Evolutionary conservation across 37 sponge, comb jelly and placozoan species (phyloP), one percentile per base, ranked within the genome.

Genomic region (Chondrosia reniformis): DNA sequence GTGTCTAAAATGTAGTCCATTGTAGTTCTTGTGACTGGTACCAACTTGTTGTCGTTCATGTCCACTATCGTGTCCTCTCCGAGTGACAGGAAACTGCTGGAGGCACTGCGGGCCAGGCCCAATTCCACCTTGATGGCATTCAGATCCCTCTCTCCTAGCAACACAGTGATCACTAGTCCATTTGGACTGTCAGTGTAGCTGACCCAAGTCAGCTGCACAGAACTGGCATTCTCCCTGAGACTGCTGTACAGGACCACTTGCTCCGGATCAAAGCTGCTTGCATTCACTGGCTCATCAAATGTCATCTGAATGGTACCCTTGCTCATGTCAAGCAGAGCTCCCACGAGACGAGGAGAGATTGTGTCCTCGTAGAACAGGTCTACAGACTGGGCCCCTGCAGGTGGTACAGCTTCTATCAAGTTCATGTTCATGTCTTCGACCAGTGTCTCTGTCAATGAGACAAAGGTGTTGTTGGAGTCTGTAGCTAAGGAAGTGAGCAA

Each of bases 401-500:
- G 32, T 1, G 75, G 37, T 34, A 95, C 89, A 2, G 83, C 62
- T 7, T 84, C 83, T 41, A 95, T 83, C 0, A 40, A 43, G 61
- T 95, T 95, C 15, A 73, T 55, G 49, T 85, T 89, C 92, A 91
- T 91, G 64, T 95, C 96, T 0, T 77, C 69, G 1, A 95, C 79
- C 12, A 77, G 38, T 22, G 45, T 12, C 6, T 55, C 66, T 13
- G 92, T 81, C 62, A 91, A 45, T 17, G 81, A 76, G 37, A 95
- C 79, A 69, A 71, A 95, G 10, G 92, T 91, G 75, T 91, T 91
- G 56, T 79, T 82, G 19, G 44, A 59, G 24, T 65, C 12, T 0
- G 92, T 95, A 8, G 92, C 96, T 19, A 95, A 72, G 40, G 74
- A 77, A 15, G 96, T 83, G 0, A 95, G 74, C 0, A 67, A 84